Percentiles rank a stretch among this genome's conserved stretches.
Evolutionary conservation across 1,140 invertebrate species (phyloP).

Genomic region (Ceratosolen fusciceps): DNA sequence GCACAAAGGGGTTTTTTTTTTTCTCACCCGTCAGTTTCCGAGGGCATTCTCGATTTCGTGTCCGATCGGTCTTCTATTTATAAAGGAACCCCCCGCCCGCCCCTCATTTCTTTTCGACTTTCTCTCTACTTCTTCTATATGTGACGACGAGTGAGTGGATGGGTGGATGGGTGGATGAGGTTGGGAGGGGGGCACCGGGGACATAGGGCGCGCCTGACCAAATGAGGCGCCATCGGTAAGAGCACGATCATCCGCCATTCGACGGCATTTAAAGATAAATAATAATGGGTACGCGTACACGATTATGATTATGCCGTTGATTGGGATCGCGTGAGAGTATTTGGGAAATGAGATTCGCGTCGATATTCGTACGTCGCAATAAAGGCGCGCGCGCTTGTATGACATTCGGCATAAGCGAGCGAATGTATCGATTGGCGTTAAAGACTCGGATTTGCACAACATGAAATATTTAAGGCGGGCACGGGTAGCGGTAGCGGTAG

Average conservation of each 20-base stretch:
- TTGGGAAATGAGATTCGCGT: too few relatives aligned
- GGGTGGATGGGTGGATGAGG: too few relatives aligned
- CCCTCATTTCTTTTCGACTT: neutral
- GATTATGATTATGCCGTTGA: neutral
- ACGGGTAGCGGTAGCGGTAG: too few relatives aligned
- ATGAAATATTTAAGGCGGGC: neutral
- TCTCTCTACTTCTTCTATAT: neutral
- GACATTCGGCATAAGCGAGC: too few relatives aligned
- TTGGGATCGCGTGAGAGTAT: too few relatives aligned
- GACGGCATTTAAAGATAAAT: too few relatives aligned
- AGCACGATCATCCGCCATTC: too few relatives aligned
- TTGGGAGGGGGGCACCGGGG: neutral
- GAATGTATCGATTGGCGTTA: neutral
- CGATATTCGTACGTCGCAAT: too few relatives aligned
- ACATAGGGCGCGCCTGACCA: too few relatives aligned
- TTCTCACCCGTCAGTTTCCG: neutral
- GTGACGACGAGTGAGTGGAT: too few relatives aligned
- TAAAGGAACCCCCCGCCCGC: slow-evolving; percentile 14
- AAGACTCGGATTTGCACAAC: neutral
- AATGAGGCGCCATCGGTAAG: too few relatives aligned
- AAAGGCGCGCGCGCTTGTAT: neutral
- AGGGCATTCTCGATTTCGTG: neutral
- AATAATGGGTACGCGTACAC: too few relatives aligned
- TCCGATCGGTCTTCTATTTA: slow-evolving; percentile 41
- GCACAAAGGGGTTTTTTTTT: slow-evolving; percentile 32